These are phyloP conservation scores for Phoronis australis DNA, from an alignment of 2,888 invertebrate genomes.

Conservation along the genomic window DNA sequence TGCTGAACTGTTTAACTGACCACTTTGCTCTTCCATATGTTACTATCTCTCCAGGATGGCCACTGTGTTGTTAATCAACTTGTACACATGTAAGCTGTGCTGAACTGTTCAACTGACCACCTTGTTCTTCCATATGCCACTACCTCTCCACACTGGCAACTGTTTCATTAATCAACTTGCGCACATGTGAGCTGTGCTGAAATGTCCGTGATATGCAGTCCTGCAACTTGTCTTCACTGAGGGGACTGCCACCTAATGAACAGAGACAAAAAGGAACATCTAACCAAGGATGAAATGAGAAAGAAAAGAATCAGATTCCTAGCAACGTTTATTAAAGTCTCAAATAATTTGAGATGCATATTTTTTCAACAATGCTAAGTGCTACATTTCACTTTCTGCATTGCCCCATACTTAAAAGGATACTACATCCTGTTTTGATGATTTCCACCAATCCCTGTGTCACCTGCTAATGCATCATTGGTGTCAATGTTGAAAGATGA, in stretches of 20 bases:
- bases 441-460: no score
- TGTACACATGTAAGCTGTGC: background rate
- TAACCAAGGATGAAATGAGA: background rate
- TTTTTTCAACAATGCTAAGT: no score
- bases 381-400: no score
- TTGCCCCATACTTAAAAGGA: no score
- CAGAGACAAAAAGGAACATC: background rate
- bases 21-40: no score
- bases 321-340: background rate
- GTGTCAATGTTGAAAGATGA: no score
- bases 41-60: no score
- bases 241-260: slow-evolving; percentile 28
- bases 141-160: slow-evolving; percentile 27
- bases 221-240: slow-evolving; percentile 25
- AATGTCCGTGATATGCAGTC: slow-evolving; percentile 30
- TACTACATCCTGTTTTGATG: no score
- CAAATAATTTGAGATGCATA: slow-evolving; percentile 6
- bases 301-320: background rate
- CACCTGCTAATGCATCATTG: no score
- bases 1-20: no score
- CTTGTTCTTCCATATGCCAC: background rate
- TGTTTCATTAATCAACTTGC: slow-evolving; percentile 25
- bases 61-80: no score
- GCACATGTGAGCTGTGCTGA: slow-evolving; percentile 21
- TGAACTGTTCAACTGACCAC: no score